phyloP scores from a whole-genome alignment of 1,140 invertebrate genomes.

The Aphis craccivora region DNA sequence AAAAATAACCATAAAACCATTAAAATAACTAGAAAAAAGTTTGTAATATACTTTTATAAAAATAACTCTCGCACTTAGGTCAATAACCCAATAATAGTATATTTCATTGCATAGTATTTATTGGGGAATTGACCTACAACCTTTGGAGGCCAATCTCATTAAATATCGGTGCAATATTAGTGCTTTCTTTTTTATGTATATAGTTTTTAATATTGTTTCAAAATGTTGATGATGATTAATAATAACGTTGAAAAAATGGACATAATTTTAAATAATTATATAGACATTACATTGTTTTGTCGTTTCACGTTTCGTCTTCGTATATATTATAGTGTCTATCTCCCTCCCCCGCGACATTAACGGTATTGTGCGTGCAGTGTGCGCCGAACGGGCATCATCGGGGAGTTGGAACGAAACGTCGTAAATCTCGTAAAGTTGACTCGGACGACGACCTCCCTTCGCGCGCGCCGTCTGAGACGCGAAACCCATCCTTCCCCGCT shows the following conservation, averaged over 20 bases:
- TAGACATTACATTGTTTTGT: not conserved
- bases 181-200: not conserved
- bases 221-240: not conserved
- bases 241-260: not conserved
- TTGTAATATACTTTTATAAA: not conserved
- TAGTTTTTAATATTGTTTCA: too few species aligned
- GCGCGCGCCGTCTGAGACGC: not conserved
- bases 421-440: conserved; percentile 33
- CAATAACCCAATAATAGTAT: conserved; percentile 21
- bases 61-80: not conserved
- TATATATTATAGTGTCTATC: not conserved
- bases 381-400: not conserved
- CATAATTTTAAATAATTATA: not conserved
- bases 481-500: not conserved
- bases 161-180: not conserved
- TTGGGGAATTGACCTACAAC: conserved; percentile 17
- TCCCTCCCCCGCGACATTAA: not conserved
- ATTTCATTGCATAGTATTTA: not conserved
- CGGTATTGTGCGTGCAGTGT: not conserved
- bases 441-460: conserved; percentile 14
- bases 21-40: not conserved
- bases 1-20: not conserved
- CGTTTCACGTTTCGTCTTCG: not conserved
- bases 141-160: not conserved
- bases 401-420: not conserved